Percentiles rank a stretch among this genome's conserved stretches.
Conservation (phyloP, 2,888 invertebrate species). For the Drosophila birchii region DNA sequence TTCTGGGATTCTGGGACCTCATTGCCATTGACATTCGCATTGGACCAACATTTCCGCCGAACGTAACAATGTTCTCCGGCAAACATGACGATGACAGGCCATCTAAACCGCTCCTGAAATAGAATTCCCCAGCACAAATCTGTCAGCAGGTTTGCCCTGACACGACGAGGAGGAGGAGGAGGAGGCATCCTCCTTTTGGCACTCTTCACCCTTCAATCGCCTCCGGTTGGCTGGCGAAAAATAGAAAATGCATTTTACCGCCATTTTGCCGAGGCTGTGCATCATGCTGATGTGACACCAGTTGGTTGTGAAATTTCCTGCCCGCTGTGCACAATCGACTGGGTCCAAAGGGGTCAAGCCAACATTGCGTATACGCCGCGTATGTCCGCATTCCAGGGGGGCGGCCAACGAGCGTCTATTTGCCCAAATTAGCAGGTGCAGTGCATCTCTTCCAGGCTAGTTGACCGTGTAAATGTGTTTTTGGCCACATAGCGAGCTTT, state of each 20-base stretch:
- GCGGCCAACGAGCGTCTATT: constrained; percentile 23
- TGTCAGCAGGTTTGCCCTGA: constrained; percentile 32
- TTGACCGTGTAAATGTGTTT: constrained; percentile 15
- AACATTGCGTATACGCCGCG: constrained; percentile 65
- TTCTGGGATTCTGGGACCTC: constrained; percentile 6
- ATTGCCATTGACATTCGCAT: constrained; percentile 37
- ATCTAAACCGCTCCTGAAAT: constrained; percentile 56
- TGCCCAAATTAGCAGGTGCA: constrained; percentile 50
- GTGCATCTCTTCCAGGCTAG: constrained; percentile 23
- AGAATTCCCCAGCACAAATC: constrained; percentile 43
- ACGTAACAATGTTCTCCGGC: constrained; percentile 42
- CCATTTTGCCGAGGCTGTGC: constrained; percentile 11
- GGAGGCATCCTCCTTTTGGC: constrained; percentile 9
- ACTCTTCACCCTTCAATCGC: constrained; percentile 25
- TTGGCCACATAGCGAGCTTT: constrained; percentile 7
- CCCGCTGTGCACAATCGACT: constrained; percentile 35
- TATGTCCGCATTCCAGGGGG: constrained; percentile 1
- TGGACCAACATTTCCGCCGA: constrained; percentile 46
- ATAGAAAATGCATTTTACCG: constrained; percentile 44
- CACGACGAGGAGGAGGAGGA: constrained; percentile 3
- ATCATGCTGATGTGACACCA: constrained; percentile 26
- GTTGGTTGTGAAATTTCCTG: constrained; percentile 41
- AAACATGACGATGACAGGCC: constrained; percentile 59
- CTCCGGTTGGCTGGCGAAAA: constrained; percentile 19
- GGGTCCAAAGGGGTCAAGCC: neutral